Evolutionary conservation across 2,797 vertebrate genomes (phyloP).

Genomic region (Myotis daubentonii): DNA sequence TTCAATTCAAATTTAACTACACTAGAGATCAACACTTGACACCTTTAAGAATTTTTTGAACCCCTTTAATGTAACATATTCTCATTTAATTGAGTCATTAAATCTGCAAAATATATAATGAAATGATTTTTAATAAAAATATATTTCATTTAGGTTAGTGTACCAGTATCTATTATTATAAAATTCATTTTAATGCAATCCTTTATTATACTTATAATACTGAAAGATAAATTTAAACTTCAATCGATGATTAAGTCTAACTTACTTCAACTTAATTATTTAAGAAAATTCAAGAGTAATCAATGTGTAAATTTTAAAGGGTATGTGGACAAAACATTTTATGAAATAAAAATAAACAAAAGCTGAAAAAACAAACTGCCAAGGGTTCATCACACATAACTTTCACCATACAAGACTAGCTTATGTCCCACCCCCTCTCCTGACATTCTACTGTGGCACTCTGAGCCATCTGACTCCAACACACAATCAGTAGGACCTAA

Average conservation of each 20-base stretch:
- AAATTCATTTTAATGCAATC: background rate
- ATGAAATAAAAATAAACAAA: conserved; percentile 28
- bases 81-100: background rate
- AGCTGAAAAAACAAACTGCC: background rate
- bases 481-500: background rate
- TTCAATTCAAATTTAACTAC: conserved; percentile 32
- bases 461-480: background rate
- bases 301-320: background rate
- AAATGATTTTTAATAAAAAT: conserved; percentile 23
- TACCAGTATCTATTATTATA: background rate
- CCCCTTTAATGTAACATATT: background rate
- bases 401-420: background rate
- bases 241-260: background rate
- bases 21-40: background rate
- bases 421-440: background rate
- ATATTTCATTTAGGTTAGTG: background rate
- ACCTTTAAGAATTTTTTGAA: background rate
- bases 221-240: background rate
- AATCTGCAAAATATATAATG: background rate
- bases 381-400: background rate
- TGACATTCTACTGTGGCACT: background rate
- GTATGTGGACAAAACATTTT: background rate
- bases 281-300: conserved; percentile 42
- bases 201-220: background rate
- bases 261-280: conserved; percentile 31